Evolutionary conservation across 2,888 invertebrate species (phyloP).

Genomic region (Malacosoma neustria): DNA sequence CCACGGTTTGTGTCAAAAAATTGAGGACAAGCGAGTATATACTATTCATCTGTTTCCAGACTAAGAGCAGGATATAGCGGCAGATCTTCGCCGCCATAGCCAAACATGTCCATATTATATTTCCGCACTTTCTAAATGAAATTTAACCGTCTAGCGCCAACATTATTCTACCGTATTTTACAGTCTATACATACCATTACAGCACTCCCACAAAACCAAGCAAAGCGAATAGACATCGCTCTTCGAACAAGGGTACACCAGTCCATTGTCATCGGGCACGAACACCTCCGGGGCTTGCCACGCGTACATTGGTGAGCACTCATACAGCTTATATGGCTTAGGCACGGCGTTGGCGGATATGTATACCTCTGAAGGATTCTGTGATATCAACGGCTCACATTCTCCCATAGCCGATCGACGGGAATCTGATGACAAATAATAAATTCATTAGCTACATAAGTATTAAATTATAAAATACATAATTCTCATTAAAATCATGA

Average conservation of each 20-base stretch:
- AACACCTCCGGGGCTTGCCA: conserved; percentile 68
- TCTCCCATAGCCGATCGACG: conserved; percentile 28
- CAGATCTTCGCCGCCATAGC: no score
- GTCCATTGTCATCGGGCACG: conserved; percentile 35
- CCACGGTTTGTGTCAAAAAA: no score
- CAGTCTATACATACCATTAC: conserved; percentile 55
- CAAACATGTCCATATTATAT: no score
- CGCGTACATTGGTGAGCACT: conserved; percentile 32
- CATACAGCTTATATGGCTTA: conserved; percentile 34
- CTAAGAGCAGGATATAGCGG: no score
- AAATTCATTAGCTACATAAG: neutral
- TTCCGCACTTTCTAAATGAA: no score
- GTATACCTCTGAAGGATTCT: conserved; percentile 45
- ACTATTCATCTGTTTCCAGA: no score
- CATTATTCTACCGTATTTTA: no score
- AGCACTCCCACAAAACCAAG: conserved; percentile 58
- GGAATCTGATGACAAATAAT: conserved; percentile 26
- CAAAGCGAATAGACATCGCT: conserved; percentile 60
- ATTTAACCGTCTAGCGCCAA: no score
- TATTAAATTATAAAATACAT: no score
- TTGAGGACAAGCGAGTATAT: no score
- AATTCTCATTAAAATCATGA: no score
- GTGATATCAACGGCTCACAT: conserved; percentile 45
- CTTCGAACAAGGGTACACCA: conserved; percentile 47
- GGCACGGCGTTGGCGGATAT: conserved; percentile 29